A percentile compares a stretch with the other conserved stretches of the same genome.
These are phyloP conservation scores for Pentalonia nigronervosa DNA, from an alignment of 1,140 invertebrate genomes.

Conservation along the genomic window DNA sequence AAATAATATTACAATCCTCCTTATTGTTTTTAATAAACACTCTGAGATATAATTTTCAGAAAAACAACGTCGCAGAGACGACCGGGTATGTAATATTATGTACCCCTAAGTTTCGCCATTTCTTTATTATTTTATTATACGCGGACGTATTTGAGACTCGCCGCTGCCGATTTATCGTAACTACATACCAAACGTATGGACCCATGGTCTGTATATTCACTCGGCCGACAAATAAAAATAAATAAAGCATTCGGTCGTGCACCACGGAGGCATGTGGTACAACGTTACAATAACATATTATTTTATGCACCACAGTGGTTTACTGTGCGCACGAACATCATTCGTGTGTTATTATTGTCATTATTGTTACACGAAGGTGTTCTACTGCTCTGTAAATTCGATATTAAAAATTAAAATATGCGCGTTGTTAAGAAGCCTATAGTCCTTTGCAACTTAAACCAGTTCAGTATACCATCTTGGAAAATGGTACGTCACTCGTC, in stretches of 20 bases:
- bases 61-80: neutral
- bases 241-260: neutral
- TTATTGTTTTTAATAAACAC: neutral
- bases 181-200: neutral
- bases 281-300: neutral
- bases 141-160: neutral
- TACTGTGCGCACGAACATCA: neutral
- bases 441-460: neutral
- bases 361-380: neutral
- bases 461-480: neutral
- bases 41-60: neutral
- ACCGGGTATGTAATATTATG: too few relatives aligned
- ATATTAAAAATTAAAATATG: neutral
- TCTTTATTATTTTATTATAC: too few relatives aligned
- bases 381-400: neutral
- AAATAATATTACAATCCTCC: too few relatives aligned
- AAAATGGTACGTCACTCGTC: neutral
- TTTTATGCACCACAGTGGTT: neutral
- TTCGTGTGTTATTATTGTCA: neutral
- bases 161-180: neutral
- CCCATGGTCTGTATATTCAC: neutral
- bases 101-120: too few relatives aligned
- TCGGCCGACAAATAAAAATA: neutral
- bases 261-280: neutral
- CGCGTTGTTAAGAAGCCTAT: neutral